Evolutionary conservation across 1,140 invertebrate species (phyloP), one percentile per base, ranked within the genome.

Genomic region (Pogonomyrmex californicus): DNA sequence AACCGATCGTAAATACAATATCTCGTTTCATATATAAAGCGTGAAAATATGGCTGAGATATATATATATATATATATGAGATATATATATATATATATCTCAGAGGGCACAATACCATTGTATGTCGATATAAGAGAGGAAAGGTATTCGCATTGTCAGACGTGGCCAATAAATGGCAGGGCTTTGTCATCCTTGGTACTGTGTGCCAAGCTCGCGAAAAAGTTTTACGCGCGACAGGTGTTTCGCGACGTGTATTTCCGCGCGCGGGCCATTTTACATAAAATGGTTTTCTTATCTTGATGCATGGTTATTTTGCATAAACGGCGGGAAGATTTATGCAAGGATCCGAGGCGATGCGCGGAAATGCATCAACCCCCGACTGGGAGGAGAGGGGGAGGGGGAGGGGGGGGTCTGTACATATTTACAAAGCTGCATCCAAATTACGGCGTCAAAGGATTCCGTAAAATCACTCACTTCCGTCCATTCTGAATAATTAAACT

Each of bases 141-240:
- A 83, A 90, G 71, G 70, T 87, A 89, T 77, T 79, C 85, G 86
- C 82, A 60, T 51, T 85, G 85, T 82, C 86, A 85, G 89, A 82
- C 79, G 71, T 60, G 65, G 58, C 81, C 86, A 73, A 88, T 85
- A 71, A 85, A 86, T 88, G 65, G 85, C 47, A 44, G 54, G 68
- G 56, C 79, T 83, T 83, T 75, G 79, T 83, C 79, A 75, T 30
- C 41, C 68, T n/a, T n/a, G 56, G 38, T 60, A 54, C 41, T 49
- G 41, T 30, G 79, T 23, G 79, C 68, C 79, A 83, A 62, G 44
- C 54, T 62, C 33, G 68, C 51, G 79, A 83, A 83, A 83, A 83
- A 83, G 75, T 85, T 91, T 86, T 85, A 83, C 89, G 56, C 65
- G 86, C 76, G 87, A 88, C 88, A 86, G 87, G 85, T 89, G 88